Conservation (phyloP, 2,797 vertebrate genomes). For the Hyperoplus immaculatus region DNA sequence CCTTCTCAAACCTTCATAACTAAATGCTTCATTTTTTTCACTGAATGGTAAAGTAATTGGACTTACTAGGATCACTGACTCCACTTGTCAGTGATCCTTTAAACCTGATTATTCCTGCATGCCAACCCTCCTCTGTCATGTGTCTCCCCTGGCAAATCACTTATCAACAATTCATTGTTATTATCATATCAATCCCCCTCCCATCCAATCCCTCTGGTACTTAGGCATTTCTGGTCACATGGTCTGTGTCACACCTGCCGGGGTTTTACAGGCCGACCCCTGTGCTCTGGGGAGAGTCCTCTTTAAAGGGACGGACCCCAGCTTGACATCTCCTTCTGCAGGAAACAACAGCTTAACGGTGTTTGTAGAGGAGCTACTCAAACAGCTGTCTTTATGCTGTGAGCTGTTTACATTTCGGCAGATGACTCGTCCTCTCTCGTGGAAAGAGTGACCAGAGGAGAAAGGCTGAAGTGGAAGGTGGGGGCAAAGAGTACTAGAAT, state of each 20-base stretch:
- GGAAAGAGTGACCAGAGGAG: slow-evolving; percentile 12
- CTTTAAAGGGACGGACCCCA: slow-evolving; percentile 42
- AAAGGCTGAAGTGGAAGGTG: neutral
- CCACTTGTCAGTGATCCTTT: neutral
- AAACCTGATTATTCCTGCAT: neutral
- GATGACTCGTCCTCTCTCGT: slow-evolving; percentile 39
- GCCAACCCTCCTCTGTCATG: neutral
- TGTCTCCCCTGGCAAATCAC: neutral
- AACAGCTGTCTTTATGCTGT: slow-evolving; percentile 58
- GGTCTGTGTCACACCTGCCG: slow-evolving; percentile 51
- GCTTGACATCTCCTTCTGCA: slow-evolving; percentile 57
- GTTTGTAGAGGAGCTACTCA: slow-evolving; percentile 67
- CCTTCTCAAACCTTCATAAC: neutral
- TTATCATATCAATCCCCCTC: neutral
- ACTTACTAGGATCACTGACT: neutral
- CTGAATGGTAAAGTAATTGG: neutral
- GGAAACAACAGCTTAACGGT: slow-evolving; percentile 67
- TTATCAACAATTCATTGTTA: slow-evolving; percentile 21
- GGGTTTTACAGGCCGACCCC: slow-evolving; percentile 40
- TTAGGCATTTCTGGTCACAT: slow-evolving; percentile 1
- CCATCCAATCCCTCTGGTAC: neutral
- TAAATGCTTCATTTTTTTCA: neutral
- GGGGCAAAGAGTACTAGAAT: neutral
- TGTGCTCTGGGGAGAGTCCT: slow-evolving; percentile 43
- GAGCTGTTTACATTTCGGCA: slow-evolving; percentile 60